Base-by-base conservation (phyloP, 2,888 invertebrate species). In the Lepidocyrtinus sp. region DNA sequence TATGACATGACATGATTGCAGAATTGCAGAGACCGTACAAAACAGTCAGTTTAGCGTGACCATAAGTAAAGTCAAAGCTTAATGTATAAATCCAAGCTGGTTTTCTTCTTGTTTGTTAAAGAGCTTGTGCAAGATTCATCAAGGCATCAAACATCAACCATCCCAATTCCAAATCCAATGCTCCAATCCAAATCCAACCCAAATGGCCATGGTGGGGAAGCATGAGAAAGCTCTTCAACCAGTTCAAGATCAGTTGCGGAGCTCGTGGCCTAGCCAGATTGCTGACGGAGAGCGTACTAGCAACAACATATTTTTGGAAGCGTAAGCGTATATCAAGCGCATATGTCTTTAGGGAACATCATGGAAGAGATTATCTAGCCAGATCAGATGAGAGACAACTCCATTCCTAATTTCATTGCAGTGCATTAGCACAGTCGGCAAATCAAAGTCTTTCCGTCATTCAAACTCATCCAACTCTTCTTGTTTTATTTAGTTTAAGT, bases 221-320 rank as follows among this genome's bases (percentile, higher is more conserved):
- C 17, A 55, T 15, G 12, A 55, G 12, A 55, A 55, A n/a, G 55
- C 17, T n/a, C 3, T 55, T 55, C 17, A 17, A 67, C 50, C 67
- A 75, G 61, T 63, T 61, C 67, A 67, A 75, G 75, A 75, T 75
- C 75, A 75, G 19, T 75, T 45, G 64, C 67, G 67, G 26, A 55
- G 63, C 50, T 75, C 67, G 68, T 75, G 67, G 46, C 63, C 62
- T 62, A 62, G 72, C 72, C 24, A 62, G 36, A 59, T 59, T 46
- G 27, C 17, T 69, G 69, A 59, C 24, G 19, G 12, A 7, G 62
- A 62, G 5, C 19, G 22, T 5, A n/a, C n/a, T n/a, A 62, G 21
- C 36, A 36, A 36, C 5, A 7, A 36, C 36, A 36, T 36, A 5
- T 36, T 36, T 36, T 36, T 5, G 36, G 36, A 36, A 36, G 36